phyloP scores from a whole-genome alignment of 2,888 invertebrate species.

The Deilephila porcellus region DNA sequence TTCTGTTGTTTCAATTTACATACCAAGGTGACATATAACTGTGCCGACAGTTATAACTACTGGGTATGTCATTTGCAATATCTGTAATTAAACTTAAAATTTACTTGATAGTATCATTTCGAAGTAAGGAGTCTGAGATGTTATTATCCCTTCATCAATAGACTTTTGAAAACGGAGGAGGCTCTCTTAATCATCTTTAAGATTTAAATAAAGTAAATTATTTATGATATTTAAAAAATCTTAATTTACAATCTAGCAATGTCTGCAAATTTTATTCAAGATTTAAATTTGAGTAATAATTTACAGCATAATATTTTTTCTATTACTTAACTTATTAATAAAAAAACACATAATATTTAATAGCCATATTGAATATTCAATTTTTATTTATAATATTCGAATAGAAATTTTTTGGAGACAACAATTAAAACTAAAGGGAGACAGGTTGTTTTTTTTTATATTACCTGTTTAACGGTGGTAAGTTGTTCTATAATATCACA shows the following conservation, averaged over 20 bases:
- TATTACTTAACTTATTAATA: not conserved
- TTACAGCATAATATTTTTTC: not conserved
- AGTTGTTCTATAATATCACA: too few species aligned
- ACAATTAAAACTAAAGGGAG: too few species aligned
- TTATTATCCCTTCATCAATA: too few species aligned
- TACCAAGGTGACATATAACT: constrained; percentile 33
- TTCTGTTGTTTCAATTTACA: constrained; percentile 53
- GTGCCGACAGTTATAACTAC: not conserved
- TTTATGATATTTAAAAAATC: too few species aligned
- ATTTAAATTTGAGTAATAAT: not conserved
- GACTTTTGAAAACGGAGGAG: too few species aligned
- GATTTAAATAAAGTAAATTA: too few species aligned
- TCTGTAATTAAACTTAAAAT: not conserved
- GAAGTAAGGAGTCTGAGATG: too few species aligned
- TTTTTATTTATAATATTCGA: not conserved
- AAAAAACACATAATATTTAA: not conserved
- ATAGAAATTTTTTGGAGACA: too few species aligned
- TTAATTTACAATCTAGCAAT: too few species aligned
- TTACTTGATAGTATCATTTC: not conserved
- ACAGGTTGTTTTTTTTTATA: too few species aligned
- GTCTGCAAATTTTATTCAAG: not conserved
- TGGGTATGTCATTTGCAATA: not conserved
- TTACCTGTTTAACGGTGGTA: too few species aligned
- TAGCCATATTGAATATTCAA: not conserved
- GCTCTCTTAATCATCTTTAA: too few species aligned